Percentiles rank a stretch among this genome's conserved stretches.
phyloP scores from a whole-genome alignment of 1,140 invertebrate genomes.

The Lerema accius region DNA sequence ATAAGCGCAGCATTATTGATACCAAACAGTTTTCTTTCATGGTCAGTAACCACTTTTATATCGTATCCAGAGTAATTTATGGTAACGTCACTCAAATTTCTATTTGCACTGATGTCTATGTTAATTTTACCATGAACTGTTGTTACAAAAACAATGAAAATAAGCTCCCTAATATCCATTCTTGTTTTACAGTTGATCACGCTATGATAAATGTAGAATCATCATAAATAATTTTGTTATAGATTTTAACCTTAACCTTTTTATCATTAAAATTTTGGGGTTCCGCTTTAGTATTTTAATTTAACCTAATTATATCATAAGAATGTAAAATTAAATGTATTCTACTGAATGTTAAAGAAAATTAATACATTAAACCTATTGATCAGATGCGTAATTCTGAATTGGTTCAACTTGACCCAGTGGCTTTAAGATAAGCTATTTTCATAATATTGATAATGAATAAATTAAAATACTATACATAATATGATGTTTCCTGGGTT shows the following conservation, averaged over 20 bases:
- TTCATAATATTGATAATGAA: not conserved
- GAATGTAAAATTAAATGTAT: too few species aligned
- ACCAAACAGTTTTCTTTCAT: slow-evolving; percentile 40
- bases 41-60: slow-evolving; percentile 33
- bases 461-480: not conserved
- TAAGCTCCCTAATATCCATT: not conserved
- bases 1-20: slow-evolving; percentile 9
- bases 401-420: not conserved
- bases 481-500: not conserved
- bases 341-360: too few species aligned
- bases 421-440: not conserved
- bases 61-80: slow-evolving; percentile 37
- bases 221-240: slow-evolving; percentile 1
- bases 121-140: slow-evolving; percentile 33
- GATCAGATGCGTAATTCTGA: not conserved
- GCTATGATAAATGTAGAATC: not conserved
- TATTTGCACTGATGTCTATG: slow-evolving; percentile 32
- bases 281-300: not conserved
- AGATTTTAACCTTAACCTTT: slow-evolving; percentile 10
- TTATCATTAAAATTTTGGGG: slow-evolving; percentile 4
- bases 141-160: slow-evolving; percentile 29
- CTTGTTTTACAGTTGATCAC: not conserved
- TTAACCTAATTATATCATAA: too few species aligned
- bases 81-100: slow-evolving; percentile 30
- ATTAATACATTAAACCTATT: too few species aligned